Evolutionary conservation across 2,888 invertebrate species (phyloP).

Genomic region (Polydrusus pterygomalis): DNA sequence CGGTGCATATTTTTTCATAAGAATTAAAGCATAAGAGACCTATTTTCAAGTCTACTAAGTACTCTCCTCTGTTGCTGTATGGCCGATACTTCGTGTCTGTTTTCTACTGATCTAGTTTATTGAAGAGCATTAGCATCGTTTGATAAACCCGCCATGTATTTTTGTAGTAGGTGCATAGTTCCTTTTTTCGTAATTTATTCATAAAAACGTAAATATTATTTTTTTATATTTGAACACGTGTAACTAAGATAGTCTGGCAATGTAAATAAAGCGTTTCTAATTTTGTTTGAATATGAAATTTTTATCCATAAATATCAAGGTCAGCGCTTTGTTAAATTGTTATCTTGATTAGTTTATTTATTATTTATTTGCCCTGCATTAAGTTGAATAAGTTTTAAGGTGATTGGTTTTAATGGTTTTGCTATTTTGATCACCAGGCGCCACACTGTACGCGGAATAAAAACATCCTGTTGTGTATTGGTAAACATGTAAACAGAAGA

Average conservation of each 20-base stretch:
- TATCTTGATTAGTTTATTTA: constrained; percentile 31
- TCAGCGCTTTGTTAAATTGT: constrained; percentile 17
- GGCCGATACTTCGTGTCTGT: too few relatives aligned
- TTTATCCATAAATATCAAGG: constrained; percentile 19
- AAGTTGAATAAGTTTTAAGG: too few relatives aligned
- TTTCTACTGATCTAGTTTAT: too few relatives aligned
- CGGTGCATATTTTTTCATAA: too few relatives aligned
- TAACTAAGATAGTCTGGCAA: constrained; percentile 6
- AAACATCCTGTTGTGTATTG: background rate
- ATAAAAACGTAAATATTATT: constrained; percentile 7
- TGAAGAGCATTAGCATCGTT: too few relatives aligned
- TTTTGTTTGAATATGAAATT: constrained; percentile 18
- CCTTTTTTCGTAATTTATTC: too few relatives aligned
- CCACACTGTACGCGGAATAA: background rate
- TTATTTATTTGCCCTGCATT: constrained; percentile 27
- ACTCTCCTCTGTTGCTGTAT: too few relatives aligned
- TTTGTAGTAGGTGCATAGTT: too few relatives aligned
- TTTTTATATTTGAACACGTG: background rate
- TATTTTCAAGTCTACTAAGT: too few relatives aligned
- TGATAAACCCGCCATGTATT: too few relatives aligned
- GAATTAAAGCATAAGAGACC: too few relatives aligned
- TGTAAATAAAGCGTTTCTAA: background rate
- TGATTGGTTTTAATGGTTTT: too few relatives aligned
- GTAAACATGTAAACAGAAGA: background rate
- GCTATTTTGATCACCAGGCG: constrained; percentile 8